phyloP scores from a whole-genome alignment of 2,113 vertebrate genomes.

The human region DNA sequence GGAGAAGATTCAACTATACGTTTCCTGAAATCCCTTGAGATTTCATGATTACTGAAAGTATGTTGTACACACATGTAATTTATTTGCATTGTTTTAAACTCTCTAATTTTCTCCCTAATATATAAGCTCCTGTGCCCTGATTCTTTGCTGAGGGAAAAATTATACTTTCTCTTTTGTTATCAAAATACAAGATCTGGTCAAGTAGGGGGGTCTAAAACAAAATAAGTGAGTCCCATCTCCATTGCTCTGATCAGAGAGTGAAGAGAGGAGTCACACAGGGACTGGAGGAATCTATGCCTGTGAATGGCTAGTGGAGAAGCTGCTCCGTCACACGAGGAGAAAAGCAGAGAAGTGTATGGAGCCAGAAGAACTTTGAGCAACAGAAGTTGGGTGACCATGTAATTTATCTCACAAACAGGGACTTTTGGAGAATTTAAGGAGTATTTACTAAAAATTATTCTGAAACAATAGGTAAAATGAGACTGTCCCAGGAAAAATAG shows the following conservation, averaged over 20 bases:
- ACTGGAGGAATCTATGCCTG: neutral
- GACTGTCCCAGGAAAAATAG: neutral
- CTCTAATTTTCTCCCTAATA: neutral
- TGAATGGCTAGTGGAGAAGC: neutral
- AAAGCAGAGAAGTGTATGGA: neutral
- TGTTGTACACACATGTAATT: neutral
- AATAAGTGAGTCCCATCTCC: neutral
- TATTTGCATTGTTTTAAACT: neutral
- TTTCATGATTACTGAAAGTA: neutral
- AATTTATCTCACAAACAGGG: neutral
- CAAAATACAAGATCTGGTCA: neutral
- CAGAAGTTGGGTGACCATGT: fast-evolving
- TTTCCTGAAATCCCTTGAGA: neutral
- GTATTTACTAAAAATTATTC: neutral
- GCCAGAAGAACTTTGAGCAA: neutral
- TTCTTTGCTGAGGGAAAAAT: neutral
- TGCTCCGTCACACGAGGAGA: neutral
- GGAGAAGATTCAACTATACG: neutral
- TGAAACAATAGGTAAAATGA: neutral
- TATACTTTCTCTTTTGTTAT: neutral
- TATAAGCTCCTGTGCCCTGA: neutral
- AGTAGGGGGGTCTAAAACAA: neutral
- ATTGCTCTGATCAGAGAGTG: neutral
- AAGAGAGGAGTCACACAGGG: neutral
- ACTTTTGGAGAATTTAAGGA: neutral